Conservation (phyloP, 2,888 invertebrate genomes). For the Hirtodrosophila alboralis region DNA sequence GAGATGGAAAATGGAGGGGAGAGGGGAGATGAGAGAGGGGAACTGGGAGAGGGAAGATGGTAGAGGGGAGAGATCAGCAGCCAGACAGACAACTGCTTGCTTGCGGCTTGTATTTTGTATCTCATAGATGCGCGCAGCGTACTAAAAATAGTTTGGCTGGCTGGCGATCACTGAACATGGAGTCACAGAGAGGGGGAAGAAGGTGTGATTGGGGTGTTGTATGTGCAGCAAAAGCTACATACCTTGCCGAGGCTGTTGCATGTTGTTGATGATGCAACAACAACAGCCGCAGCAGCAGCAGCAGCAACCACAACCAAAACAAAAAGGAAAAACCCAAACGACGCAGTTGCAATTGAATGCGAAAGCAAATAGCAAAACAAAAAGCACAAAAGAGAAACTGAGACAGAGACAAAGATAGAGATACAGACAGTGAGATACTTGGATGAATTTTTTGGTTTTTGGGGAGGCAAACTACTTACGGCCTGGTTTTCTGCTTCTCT, state of each 20-base stretch:
- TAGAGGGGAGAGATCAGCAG: slow-evolving; percentile 8
- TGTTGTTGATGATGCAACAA: slow-evolving; percentile 68
- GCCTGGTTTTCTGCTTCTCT: slow-evolving; percentile 49
- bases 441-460: slow-evolving; percentile 23
- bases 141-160: slow-evolving; percentile 67
- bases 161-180: slow-evolving; percentile 34
- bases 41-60: not conserved
- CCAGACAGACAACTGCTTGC: slow-evolving; percentile 7
- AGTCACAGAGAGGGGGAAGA: no score
- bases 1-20: no score
- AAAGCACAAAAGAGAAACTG: slow-evolving; percentile 26
- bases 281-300: slow-evolving; percentile 37
- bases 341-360: slow-evolving; percentile 55
- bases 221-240: slow-evolving; percentile 27
- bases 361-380: slow-evolving; percentile 66
- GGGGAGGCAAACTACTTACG: slow-evolving; percentile 31
- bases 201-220: no score
- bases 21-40: no score
- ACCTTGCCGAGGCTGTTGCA: slow-evolving; percentile 55
- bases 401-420: slow-evolving; percentile 1
- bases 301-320: slow-evolving; percentile 17
- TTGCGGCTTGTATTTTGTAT: slow-evolving; percentile 34
- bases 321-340: slow-evolving; percentile 45
- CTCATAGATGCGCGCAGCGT: slow-evolving; percentile 55
- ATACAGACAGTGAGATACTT: slow-evolving; percentile 8